Conservation (phyloP, 2,888 invertebrate genomes). For the Mongoloraphidia duomilia region DNA sequence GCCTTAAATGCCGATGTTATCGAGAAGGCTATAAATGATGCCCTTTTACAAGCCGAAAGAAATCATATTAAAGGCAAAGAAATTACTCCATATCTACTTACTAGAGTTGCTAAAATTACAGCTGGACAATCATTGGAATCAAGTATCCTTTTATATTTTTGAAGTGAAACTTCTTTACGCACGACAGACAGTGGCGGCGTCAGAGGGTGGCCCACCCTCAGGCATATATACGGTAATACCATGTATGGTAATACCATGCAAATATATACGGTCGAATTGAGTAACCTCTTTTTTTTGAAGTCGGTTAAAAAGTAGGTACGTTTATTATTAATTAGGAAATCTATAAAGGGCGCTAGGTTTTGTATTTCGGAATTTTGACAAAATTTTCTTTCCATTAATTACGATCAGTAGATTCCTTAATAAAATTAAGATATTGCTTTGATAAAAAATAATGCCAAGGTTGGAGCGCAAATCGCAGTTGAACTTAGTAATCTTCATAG, state of each 20-base stretch:
- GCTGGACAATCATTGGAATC: slow-evolving; percentile 66
- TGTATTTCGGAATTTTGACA: no score
- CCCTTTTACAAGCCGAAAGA: slow-evolving; percentile 44
- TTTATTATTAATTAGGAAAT: no score
- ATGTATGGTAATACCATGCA: no score
- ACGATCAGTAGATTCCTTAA: no score
- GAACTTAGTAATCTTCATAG: slow-evolving; percentile 35
- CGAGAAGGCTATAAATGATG: slow-evolving; percentile 54
- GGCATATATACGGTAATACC: no score
- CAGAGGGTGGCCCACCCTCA: no score
- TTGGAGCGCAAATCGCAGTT: slow-evolving; percentile 67
- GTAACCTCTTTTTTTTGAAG: no score
- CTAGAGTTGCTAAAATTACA: slow-evolving; percentile 64
- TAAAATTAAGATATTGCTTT: slow-evolving; percentile 61
- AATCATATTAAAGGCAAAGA: slow-evolving; percentile 64
- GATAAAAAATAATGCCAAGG: slow-evolving; percentile 81
- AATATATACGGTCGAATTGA: no score
- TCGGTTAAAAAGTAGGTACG: no score
- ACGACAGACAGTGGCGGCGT: neutral
- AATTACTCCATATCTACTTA: slow-evolving; percentile 83
- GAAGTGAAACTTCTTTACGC: neutral
- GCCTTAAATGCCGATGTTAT: slow-evolving; percentile 45
- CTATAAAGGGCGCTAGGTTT: no score
- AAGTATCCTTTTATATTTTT: slow-evolving; percentile 53
- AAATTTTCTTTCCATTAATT: neutral